A percentile compares a stretch with the other conserved stretches of the same genome.
These are phyloP conservation scores for Emmelina monodactyla DNA, from an alignment of 2,888 invertebrate species.

Conservation along the genomic window DNA sequence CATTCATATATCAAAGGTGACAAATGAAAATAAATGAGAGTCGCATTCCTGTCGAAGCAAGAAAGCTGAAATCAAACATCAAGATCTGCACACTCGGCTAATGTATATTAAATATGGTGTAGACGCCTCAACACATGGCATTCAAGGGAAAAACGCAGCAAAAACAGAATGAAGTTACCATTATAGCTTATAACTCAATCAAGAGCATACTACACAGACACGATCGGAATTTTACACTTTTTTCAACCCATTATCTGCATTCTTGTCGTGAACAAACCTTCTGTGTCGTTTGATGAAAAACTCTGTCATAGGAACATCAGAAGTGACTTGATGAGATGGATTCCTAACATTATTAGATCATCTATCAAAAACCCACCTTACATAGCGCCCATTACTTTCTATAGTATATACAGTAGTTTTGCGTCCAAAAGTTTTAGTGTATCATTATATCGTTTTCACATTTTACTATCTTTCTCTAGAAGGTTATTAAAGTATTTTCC, in stretches of 20 bases:
- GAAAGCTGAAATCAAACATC: constrained; percentile 45
- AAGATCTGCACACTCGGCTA: constrained; percentile 38
- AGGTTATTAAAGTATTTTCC: too few species aligned
- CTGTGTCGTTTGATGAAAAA: constrained; percentile 22
- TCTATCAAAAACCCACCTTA: background rate
- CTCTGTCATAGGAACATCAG: constrained; percentile 23
- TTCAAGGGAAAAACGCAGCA: constrained; percentile 56
- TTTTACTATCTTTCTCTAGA: too few species aligned
- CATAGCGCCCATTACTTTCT: background rate
- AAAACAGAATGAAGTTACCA: constrained; percentile 56
- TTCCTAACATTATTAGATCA: constrained; percentile 30
- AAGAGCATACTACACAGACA: constrained; percentile 31
- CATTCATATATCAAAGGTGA: constrained; percentile 55
- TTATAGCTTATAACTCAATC: constrained; percentile 65
- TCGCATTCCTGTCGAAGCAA: constrained; percentile 43
- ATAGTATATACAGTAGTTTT: too few species aligned
- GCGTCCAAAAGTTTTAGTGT: too few species aligned
- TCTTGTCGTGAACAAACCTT: constrained; percentile 33
- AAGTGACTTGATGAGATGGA: constrained; percentile 26
- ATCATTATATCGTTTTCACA: too few species aligned
- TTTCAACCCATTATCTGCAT: constrained; percentile 51
- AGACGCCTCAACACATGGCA: constrained; percentile 31
- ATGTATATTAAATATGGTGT: constrained; percentile 59
- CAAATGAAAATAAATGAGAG: constrained; percentile 59
- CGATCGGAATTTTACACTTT: constrained; percentile 56